A percentile compares a stretch with the other conserved stretches of the same genome.
Conservation (phyloP, 2,113 vertebrate species). For the Ardeotis arabs region DNA sequence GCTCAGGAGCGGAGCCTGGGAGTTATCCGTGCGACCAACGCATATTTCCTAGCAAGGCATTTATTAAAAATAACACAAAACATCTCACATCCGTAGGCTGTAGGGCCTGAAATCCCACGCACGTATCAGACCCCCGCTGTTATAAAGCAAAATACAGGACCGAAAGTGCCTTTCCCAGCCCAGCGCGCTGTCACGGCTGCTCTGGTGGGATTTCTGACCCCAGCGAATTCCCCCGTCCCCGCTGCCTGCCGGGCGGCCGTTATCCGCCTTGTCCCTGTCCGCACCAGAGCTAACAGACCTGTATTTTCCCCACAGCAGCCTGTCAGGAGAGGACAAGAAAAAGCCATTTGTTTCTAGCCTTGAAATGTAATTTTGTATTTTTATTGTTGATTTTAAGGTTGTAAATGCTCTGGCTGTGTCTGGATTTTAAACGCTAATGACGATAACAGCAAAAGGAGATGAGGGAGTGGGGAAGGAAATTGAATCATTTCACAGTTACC, state of each 20-base stretch:
- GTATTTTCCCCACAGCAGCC: neutral
- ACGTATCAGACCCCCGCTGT: neutral
- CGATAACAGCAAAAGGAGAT: neutral
- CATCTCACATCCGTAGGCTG: too few relatives aligned
- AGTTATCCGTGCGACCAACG: fast-evolving
- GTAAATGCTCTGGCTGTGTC: neutral
- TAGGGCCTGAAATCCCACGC: fast-evolving
- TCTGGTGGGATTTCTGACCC: neutral
- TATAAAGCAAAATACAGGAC: neutral
- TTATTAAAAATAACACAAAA: neutral
- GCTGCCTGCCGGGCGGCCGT: neutral
- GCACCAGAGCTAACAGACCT: neutral
- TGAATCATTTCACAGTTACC: constrained; percentile 4
- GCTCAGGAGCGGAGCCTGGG: fast-evolving
- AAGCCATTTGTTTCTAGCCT: neutral
- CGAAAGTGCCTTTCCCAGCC: neutral
- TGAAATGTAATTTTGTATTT: neutral
- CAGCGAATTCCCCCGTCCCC: fast-evolving
- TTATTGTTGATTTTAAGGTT: constrained; percentile 14
- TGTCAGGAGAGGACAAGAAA: neutral
- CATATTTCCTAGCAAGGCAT: fast-evolving
- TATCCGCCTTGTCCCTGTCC: neutral
- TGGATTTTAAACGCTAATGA: constrained; percentile 27
- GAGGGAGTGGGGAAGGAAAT: neutral
- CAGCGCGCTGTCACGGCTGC: fast-evolving